Conservation (phyloP, 2,113 vertebrate genomes). For the Ptilonorhynchus violaceus region DNA sequence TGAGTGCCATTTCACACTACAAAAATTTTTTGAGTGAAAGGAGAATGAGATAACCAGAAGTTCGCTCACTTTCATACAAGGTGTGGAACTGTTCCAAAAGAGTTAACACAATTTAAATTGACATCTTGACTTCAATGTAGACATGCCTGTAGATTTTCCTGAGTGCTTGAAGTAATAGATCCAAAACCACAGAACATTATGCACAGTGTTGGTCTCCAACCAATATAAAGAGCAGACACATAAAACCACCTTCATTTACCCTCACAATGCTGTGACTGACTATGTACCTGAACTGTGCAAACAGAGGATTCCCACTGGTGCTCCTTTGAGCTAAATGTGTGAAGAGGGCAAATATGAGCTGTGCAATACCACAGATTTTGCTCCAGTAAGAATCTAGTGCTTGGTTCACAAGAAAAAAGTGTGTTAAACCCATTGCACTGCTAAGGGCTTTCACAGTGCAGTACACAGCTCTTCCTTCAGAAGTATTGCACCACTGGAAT, state of each 20-base stretch:
- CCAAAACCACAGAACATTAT: neutral
- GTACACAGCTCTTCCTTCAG: neutral
- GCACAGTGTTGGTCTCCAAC: neutral
- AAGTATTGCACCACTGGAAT: neutral
- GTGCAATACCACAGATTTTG: neutral
- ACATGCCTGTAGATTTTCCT: neutral
- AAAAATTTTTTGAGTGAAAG: neutral
- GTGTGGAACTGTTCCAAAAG: neutral
- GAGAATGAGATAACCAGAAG: neutral
- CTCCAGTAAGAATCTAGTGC: neutral
- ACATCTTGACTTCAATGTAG: neutral
- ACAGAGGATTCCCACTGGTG: neutral
- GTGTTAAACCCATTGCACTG: neutral
- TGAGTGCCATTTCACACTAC: neutral
- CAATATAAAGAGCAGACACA: neutral
- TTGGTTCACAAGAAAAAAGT: neutral
- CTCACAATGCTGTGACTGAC: neutral
- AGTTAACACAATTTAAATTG: neutral
- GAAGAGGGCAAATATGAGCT: neutral
- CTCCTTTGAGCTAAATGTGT: neutral
- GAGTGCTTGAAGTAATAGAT: neutral
- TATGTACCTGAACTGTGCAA: neutral
- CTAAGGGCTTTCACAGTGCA: neutral
- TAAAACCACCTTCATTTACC: neutral
- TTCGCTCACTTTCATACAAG: neutral